Base-by-base conservation (phyloP, 2,797 vertebrate species). In the Catharus ustulatus region DNA sequence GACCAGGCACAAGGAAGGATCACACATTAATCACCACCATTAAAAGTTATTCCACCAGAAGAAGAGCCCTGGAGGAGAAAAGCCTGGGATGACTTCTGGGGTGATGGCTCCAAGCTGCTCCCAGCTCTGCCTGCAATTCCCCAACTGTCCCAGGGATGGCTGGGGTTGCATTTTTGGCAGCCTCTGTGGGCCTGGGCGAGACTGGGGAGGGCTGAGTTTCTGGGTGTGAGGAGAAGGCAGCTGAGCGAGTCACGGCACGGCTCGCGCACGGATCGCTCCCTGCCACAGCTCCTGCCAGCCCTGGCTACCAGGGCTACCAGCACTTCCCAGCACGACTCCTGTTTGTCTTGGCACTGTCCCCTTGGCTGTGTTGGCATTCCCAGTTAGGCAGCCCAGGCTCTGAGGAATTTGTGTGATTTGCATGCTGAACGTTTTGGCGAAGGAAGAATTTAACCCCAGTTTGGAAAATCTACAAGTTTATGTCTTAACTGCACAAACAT, bases 81-180 rank as follows among this genome's bases (percentile, higher is more conserved):
- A 92, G 23, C 32, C 51, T 23, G 46, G 29, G 8, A 40, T 69
- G 27, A 57, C 24, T 81, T 73, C 38, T 58, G 15, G n/a, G 26
- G 26, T 54, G 36, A 48, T 40, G 21, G 32, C 86, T 94, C 15
- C 74, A 90, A 86, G 54, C 61, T 90, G 55, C 63, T 90, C 57
- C 40, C 80, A 79, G 71, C 52, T 69, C 36, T 6, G 1, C 30
- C 48, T 80, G 38, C 27, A 38, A 43, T 76, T 85, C 62, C 12
- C 26, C 49, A 45, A 6, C 40, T 81, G 43, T 89, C 62, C 59
- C 59, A 86, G 84, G 54, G 59, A 45, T 2, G 30, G 75, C 15
- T 73, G 59, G 52, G n/a, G 23, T 12, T 86, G 80, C 13, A 27
- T 79, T 92, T 92, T 62, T 91, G 83, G 85, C 91, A 96, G 55